Conservation (phyloP, 2,113 vertebrate species). For the Myiozetetes cayanensis region DNA sequence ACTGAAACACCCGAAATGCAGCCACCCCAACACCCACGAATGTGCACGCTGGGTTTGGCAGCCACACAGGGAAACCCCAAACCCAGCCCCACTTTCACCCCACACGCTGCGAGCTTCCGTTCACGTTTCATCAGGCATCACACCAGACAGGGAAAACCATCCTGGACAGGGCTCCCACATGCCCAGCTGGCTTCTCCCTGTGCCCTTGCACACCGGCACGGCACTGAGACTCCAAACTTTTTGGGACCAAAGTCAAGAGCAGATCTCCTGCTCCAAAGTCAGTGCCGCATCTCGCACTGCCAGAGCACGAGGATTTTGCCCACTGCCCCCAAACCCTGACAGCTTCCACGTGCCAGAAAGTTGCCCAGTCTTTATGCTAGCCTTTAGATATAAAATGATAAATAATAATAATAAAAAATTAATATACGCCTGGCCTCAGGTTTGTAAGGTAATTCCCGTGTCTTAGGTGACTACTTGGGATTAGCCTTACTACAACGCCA, state of each 20-base stretch:
- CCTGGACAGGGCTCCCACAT: rapidly evolving
- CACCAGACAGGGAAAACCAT: background rate
- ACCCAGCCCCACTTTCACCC: rapidly evolving
- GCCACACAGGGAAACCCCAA: background rate
- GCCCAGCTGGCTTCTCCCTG: background rate
- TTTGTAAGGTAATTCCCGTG: background rate
- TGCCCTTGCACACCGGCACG: rapidly evolving
- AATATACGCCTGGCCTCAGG: background rate
- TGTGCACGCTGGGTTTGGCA: background rate
- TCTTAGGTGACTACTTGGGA: background rate
- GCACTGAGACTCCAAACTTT: background rate
- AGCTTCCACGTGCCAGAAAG: background rate
- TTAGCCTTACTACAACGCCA: background rate
- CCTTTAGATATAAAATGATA: background rate
- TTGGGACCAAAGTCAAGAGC: background rate
- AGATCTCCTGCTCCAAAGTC: background rate
- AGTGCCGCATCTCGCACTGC: rapidly evolving
- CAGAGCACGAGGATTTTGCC: background rate
- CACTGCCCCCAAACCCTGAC: background rate
- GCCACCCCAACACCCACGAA: rapidly evolving
- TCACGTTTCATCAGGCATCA: background rate
- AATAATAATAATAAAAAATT: background rate
- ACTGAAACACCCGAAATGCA: rapidly evolving
- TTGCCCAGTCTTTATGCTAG: background rate
- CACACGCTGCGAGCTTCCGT: rapidly evolving